Percentiles rank a stretch among this genome's conserved stretches.
Conservation (phyloP, 2,797 vertebrate genomes). For the Ataeniobius toweri region DNA sequence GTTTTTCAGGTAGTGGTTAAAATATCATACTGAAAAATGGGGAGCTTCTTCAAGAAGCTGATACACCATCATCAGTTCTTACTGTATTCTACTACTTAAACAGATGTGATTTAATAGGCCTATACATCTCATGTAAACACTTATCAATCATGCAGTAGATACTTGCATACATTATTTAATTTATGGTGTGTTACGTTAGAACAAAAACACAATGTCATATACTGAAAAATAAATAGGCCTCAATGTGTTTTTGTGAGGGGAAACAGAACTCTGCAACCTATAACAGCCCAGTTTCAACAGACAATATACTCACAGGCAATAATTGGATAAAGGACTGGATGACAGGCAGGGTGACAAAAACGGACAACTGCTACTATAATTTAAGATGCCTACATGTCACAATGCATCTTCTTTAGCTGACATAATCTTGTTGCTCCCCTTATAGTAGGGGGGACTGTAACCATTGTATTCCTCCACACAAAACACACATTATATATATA, state of each 20-base stretch:
- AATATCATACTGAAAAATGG: not conserved
- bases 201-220: not conserved
- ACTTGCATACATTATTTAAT: not conserved
- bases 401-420: conserved; percentile 35
- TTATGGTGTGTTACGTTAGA: not conserved
- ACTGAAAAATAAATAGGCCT: not conserved
- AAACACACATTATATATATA: too few relatives aligned
- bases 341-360: conserved; percentile 20
- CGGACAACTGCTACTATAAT: conserved; percentile 40
- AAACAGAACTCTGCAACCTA: not conserved
- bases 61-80: not conserved
- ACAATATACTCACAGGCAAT: conserved; percentile 5
- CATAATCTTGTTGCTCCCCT: conserved; percentile 28
- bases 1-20: not conserved
- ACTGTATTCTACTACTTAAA: not conserved
- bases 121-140: not conserved
- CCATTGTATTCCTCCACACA: conserved; percentile 20
- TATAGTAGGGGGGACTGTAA: conserved; percentile 6
- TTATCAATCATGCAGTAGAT: not conserved
- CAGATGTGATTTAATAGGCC: not conserved
- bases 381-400: conserved; percentile 38
- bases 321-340: conserved; percentile 27
- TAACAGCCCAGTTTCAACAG: not conserved
- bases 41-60: not conserved
- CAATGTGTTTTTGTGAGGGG: not conserved